Evolutionary conservation across 2,888 invertebrate species (phyloP).

Genomic region (Tiliacea citrago): DNA sequence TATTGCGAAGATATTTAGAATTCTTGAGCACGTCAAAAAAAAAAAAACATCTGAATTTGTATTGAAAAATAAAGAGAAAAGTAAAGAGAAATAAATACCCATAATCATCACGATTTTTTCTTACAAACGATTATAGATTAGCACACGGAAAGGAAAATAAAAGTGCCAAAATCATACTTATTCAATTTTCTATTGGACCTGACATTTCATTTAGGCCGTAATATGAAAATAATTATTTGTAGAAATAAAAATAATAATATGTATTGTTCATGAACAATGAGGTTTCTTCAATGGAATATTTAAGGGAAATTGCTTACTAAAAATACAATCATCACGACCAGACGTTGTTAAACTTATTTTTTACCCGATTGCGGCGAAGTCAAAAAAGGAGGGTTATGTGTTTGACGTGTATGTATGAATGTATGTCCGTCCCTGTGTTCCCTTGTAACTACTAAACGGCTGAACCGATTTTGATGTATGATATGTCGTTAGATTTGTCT

Average conservation of each 20-base stretch:
- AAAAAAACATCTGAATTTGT: neutral
- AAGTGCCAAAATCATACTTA: neutral
- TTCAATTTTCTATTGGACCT: slow-evolving; percentile 29
- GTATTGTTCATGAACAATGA: slow-evolving; percentile 4
- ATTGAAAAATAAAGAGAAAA: too few relatives aligned
- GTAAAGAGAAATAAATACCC: neutral
- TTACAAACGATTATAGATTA: neutral
- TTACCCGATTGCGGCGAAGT: too few relatives aligned
- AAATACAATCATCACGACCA: too few relatives aligned
- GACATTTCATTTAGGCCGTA: slow-evolving; percentile 36
- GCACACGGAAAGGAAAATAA: slow-evolving; percentile 7
- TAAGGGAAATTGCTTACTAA: slow-evolving; percentile 1
- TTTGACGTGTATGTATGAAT: too few relatives aligned
- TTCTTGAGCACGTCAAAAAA: too few relatives aligned
- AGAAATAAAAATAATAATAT: neutral
- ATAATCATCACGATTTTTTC: neutral
- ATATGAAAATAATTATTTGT: neutral
- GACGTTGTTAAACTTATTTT: too few relatives aligned
- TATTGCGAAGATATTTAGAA: neutral
- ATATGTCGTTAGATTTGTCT: too few relatives aligned
- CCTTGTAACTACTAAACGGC: too few relatives aligned
- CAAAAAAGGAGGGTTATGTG: too few relatives aligned
- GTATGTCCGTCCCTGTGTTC: too few relatives aligned
- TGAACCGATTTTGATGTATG: too few relatives aligned
- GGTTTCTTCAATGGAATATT: neutral